Evolutionary conservation across 2,797 vertebrate genomes (phyloP).

Genomic region (Sebastes oblongus): DNA sequence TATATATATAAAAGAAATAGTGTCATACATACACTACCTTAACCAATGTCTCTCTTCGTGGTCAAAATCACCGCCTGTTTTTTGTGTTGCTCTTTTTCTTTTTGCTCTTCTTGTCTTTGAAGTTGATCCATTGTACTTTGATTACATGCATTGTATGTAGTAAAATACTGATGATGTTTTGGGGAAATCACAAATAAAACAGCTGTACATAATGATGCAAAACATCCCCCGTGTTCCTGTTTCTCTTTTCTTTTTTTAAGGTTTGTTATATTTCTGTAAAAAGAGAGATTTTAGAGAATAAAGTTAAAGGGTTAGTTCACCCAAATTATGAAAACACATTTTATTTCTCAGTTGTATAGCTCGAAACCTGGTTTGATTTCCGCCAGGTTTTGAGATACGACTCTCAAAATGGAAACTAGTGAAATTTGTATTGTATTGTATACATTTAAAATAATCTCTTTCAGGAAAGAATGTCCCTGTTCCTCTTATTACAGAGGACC

Average conservation of each 20-base stretch:
- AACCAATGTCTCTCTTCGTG: conserved; percentile 60
- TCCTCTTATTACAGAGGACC: too few species aligned
- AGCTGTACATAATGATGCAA: conserved; percentile 83
- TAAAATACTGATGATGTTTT: conserved; percentile 78
- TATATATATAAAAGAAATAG: conserved; percentile 44
- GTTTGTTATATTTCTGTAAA: not conserved
- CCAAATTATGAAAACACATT: too few species aligned
- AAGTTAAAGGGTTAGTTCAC: not conserved
- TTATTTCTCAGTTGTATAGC: too few species aligned
- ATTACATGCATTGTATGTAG: conserved; percentile 82
- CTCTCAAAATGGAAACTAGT: not conserved
- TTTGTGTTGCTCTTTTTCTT: conserved; percentile 56
- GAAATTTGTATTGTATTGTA: too few species aligned
- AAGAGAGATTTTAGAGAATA: not conserved
- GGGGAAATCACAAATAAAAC: conserved; percentile 81
- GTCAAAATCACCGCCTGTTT: conserved; percentile 59
- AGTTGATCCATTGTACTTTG: conserved; percentile 79
- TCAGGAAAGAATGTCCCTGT: too few species aligned
- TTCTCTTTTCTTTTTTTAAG: not conserved
- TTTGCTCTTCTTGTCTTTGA: conserved; percentile 64
- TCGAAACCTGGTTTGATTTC: too few species aligned
- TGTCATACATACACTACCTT: conserved; percentile 66
- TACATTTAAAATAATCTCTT: not conserved
- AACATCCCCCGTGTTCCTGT: conserved; percentile 6
- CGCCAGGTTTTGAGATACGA: too few species aligned